Percentiles rank a stretch among this genome's conserved stretches.
phyloP scores from a whole-genome alignment of 2,113 vertebrate genomes.

The Lethenteron reissneri region DNA sequence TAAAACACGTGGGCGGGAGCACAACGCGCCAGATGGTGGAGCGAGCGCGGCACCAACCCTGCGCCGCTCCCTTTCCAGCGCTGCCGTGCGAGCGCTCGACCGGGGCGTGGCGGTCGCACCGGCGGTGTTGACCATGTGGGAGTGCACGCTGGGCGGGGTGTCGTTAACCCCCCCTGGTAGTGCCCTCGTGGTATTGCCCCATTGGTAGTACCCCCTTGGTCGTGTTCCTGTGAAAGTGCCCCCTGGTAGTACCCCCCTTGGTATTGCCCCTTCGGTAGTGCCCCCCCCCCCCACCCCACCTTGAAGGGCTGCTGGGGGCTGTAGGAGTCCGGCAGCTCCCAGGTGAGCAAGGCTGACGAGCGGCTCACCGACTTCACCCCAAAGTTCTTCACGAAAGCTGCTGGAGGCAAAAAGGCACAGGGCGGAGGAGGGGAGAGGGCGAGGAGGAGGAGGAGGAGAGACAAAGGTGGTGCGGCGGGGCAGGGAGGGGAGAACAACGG shows the following conservation, averaged over 20 bases:
- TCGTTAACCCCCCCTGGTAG: neutral
- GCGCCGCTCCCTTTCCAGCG: neutral
- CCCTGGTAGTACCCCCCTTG: neutral
- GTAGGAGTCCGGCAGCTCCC: slow-evolving; percentile 97
- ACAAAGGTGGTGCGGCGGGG: too few species aligned
- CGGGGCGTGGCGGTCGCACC: too few species aligned
- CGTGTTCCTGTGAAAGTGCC: neutral
- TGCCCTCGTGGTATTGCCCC: neutral
- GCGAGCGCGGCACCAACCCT: too few species aligned
- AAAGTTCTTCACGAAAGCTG: slow-evolving; percentile 99
- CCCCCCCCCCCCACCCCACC: slow-evolving; percentile 21
- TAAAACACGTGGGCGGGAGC: too few species aligned
- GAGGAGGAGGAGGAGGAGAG: too few species aligned
- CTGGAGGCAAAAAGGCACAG: slow-evolving; percentile 47
- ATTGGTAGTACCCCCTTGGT: neutral
- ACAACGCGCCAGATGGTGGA: too few species aligned
- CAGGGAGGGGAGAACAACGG: too few species aligned
- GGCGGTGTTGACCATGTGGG: too few species aligned
- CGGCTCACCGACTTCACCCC: slow-evolving; percentile 98
- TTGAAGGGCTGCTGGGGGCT: slow-evolving; percentile 96
- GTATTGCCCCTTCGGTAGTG: neutral
- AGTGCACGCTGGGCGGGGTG: too few species aligned
- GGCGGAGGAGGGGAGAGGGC: too few species aligned
- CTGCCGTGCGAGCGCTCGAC: neutral
- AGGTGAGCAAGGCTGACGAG: slow-evolving; percentile 79